Evolutionary conservation across 2,113 vertebrate genomes (phyloP).

Genomic region (Labeo catla): DNA sequence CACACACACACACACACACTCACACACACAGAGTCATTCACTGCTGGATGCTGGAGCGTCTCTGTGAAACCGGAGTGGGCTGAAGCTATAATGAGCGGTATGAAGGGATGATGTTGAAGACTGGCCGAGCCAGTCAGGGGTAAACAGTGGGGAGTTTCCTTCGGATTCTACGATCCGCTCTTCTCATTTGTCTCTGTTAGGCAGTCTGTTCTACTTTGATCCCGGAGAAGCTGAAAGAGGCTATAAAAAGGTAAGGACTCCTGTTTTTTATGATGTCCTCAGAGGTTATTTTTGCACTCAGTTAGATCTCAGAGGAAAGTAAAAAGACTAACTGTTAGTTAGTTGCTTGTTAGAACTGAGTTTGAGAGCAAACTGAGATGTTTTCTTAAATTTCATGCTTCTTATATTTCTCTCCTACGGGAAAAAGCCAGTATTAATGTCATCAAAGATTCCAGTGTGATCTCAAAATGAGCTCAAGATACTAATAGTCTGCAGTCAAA

Average conservation of each 20-base stretch:
- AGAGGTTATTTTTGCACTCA: not conserved
- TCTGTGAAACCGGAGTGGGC: constrained; percentile 48
- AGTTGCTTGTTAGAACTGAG: not conserved
- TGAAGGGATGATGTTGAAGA: constrained; percentile 45
- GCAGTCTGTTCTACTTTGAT: constrained; percentile 15
- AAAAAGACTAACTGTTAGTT: not conserved
- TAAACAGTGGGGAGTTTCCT: constrained; percentile 40
- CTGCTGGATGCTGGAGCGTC: constrained; percentile 30
- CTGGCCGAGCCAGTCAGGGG: not conserved
- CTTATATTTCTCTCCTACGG: not conserved
- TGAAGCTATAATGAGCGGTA: constrained; percentile 44
- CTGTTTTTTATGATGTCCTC: not conserved
- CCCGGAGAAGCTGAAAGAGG: not conserved
- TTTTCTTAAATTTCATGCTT: not conserved
- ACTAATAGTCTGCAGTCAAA: not conserved
- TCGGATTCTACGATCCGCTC: not conserved
- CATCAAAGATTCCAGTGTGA: not conserved
- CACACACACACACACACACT: constrained; percentile 25
- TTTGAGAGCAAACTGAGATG: not conserved
- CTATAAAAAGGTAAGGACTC: constrained; percentile 33
- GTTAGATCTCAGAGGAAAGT: not conserved
- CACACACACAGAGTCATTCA: constrained; percentile 14
- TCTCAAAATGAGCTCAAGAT: not conserved
- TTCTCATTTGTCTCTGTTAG: constrained; percentile 21
- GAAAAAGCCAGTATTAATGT: not conserved